phyloP scores from a whole-genome alignment of 2,888 invertebrate species.

The Caenorhabditis uteleia region DNA sequence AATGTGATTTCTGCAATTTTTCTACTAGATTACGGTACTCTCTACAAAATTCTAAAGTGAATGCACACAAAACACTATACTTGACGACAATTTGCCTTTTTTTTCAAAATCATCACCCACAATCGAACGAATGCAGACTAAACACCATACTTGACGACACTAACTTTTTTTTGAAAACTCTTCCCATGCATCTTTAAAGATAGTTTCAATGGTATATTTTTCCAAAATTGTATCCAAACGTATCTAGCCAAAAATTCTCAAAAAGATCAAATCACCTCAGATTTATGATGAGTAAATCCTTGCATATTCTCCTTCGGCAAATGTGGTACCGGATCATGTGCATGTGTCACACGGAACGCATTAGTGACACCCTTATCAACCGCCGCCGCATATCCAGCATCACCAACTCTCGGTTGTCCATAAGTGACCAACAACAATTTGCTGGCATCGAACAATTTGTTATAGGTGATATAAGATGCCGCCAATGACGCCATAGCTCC shows the following conservation, averaged over 20 bases:
- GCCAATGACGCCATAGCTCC: conserved; percentile 58
- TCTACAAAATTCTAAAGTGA: too few relatives aligned
- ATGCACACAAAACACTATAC: too few relatives aligned
- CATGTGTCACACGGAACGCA: conserved; percentile 51
- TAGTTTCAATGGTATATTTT: neutral
- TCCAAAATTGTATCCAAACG: too few relatives aligned
- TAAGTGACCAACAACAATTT: conserved; percentile 49
- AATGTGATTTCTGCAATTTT: too few relatives aligned
- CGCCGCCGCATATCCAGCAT: conserved; percentile 43
- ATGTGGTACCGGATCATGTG: conserved; percentile 54
- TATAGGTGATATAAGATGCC: conserved; percentile 48
- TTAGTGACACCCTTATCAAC: conserved; percentile 44
- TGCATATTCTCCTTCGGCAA: conserved; percentile 49
- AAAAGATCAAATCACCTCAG: conserved; percentile 39
- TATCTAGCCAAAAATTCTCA: too few relatives aligned
- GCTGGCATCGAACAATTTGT: conserved; percentile 35
- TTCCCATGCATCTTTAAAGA: neutral
- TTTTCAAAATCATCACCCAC: too few relatives aligned
- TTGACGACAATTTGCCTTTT: too few relatives aligned
- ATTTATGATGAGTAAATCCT: conserved; percentile 52
- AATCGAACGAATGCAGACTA: too few relatives aligned
- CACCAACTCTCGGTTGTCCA: conserved; percentile 59
- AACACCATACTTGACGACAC: too few relatives aligned
- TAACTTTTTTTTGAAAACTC: conserved; percentile 1
- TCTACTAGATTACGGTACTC: too few relatives aligned